Evolutionary conservation across 2,797 vertebrate genomes (phyloP).

Genomic region (Taeniopygia guttata): DNA sequence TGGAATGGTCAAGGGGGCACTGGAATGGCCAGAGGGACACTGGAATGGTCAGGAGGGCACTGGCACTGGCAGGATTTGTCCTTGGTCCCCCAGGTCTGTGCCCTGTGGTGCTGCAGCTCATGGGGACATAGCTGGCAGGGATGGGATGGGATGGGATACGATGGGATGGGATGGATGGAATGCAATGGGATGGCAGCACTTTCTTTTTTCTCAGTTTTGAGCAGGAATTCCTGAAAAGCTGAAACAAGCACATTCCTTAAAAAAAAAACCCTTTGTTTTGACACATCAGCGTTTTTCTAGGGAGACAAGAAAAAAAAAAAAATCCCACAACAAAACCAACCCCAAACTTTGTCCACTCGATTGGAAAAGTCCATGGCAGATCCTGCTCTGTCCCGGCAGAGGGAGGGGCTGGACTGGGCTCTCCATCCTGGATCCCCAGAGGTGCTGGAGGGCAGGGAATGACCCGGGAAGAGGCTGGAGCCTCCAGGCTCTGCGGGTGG

Average conservation of each 20-base stretch:
- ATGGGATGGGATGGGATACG: not conserved
- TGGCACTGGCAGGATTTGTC: not conserved
- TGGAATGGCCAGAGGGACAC: not conserved
- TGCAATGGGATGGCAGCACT: not conserved
- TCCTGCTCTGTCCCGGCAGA: not conserved
- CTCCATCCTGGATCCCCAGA: rapidly evolving
- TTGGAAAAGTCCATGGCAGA: not conserved
- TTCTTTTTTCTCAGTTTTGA: not conserved
- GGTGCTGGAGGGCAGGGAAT: not conserved
- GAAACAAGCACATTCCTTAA: not conserved
- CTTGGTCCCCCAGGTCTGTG: not conserved
- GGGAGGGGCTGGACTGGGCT: not conserved
- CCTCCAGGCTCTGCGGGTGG: rapidly evolving
- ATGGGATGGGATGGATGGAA: not conserved
- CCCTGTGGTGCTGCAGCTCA: not conserved
- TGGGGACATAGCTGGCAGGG: rapidly evolving
- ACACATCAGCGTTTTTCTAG: not conserved
- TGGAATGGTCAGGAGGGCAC: too few relatives aligned
- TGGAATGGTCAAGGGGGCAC: too few relatives aligned
- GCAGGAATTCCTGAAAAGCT: not conserved
- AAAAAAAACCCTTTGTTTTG: not conserved
- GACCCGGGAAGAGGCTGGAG: too few relatives aligned
- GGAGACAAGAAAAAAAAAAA: not conserved
- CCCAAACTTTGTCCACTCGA: not conserved
- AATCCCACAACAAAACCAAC: not conserved